phyloP scores from a whole-genome alignment of 2,113 vertebrate genomes.

The Nymphicus hollandicus region DNA sequence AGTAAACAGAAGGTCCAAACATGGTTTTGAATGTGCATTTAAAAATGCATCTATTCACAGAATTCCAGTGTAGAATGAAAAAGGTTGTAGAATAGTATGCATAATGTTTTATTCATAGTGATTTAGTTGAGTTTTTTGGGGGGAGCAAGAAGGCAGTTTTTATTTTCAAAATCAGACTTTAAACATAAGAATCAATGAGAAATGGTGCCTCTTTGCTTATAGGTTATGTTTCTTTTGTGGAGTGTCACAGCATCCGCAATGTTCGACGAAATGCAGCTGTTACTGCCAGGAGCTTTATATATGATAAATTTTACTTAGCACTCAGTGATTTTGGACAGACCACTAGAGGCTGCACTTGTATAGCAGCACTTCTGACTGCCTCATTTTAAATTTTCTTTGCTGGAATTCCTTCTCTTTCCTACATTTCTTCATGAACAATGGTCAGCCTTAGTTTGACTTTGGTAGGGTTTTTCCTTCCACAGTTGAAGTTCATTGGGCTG shows the following conservation, averaged over 20 bases:
- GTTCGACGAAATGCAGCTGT: background rate
- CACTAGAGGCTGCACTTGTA: constrained; percentile 63
- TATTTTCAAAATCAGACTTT: background rate
- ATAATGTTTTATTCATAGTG: background rate
- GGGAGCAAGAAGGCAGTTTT: background rate
- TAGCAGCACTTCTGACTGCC: background rate
- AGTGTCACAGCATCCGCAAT: background rate
- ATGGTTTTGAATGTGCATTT: background rate
- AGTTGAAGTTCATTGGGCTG: background rate
- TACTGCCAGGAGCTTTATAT: background rate
- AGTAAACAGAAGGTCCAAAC: background rate
- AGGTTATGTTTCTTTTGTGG: background rate
- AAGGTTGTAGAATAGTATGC: background rate
- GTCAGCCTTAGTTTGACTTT: background rate
- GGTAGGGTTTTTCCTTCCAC: background rate
- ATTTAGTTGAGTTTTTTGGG: background rate
- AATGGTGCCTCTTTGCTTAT: background rate
- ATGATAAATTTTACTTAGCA: background rate
- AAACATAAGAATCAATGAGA: background rate
- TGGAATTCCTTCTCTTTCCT: background rate
- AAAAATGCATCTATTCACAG: background rate
- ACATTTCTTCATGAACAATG: background rate
- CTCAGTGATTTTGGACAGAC: background rate
- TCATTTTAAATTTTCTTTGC: background rate
- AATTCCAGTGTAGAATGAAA: background rate